Base-by-base conservation (phyloP, 2,888 invertebrate species). In the Aspidapion aeneum region DNA sequence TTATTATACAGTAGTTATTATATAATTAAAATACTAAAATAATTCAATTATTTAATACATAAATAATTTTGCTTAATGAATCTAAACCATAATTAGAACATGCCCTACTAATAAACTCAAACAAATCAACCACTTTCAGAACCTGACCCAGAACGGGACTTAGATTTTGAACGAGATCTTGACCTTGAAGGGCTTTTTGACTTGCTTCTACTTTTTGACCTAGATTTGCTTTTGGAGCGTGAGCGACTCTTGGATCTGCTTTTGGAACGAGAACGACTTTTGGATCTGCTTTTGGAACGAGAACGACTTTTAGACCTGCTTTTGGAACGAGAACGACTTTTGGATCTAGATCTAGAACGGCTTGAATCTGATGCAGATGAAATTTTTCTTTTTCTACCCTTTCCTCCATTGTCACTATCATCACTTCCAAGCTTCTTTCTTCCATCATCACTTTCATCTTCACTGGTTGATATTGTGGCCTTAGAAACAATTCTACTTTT, bases 381-480 rank as follows among this genome's bases (percentile, higher is more conserved):
- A 68, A 88, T 88, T 74, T 85, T 82, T 70, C 86, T 83, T 68
- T 85, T 82, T 49, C 82, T 81, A 18, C 79, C 81, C 16, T 82
- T 81, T 1, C 83, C 82, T 22, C 78, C 80, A 5, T 80, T 82
- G 59, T 79, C 77, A 63, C 81, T 82, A 66, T 82, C 82, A 75
- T 82, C 84, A 71, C 86, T 84, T 1, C 82, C 83, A 68, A 85
- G 83, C 74, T 86, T 85, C 3, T 17, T 18, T 9, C 20, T 21
- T 51, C 52, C 51, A 48, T 56, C 61, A 57, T 88, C 88, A 67
- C 90, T 90, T 59, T 86, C 86, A 0, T 92, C 92, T 74, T 93
- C 94, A 66, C 91, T 91, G 0, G 96, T 95, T 0, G 96, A 97
- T 70, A 98, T 96, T 0, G 94, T 95, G 63, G 93, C 97, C 78